Base-by-base conservation (phyloP, 2,113 vertebrate species). In the Holacanthus passer region DNA sequence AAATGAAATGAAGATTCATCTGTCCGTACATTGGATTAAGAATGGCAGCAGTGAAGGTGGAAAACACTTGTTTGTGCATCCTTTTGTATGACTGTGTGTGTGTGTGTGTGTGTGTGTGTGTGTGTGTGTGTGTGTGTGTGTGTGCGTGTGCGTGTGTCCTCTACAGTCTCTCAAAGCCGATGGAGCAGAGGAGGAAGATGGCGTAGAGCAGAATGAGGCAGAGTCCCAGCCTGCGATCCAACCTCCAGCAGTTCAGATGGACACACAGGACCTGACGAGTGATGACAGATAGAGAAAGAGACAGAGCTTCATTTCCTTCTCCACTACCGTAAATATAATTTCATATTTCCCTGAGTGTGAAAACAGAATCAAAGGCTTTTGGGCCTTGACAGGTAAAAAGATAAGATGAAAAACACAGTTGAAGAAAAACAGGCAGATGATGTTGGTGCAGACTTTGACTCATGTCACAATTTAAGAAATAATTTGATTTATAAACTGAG, bases 201-300 rank as follows among this genome's bases (percentile, higher is more conserved):
- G 82, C 77, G 20, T 96, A 96, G 14, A 96, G 92, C 63, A 94
- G 77, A 63, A 96, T 45, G 13, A 95, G 91, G 60, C 92, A 90
- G 59, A 96, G 58, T 13, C 96, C 96, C 85, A 96, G 84, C 63
- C 92, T 91, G 52, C 93, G 92, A 90, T 96, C 95, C 91, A 96
- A 67, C 82, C 73, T 93, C 96, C 96, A 96, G 77, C 79, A 91
- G 90, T 96, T 96, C 82, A 96, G 87, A 69, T 96, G 95, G 70
- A 96, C 94, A 71, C 93, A 93, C 60, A 96, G 81, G 45, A 96
- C 95, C 96, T 96, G 88, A 48, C n/a, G n/a, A n/a, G n/a, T n/a
- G n/a, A n/a, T n/a, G n/a, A n/a, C n/a, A n/a, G n/a, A n/a, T n/a
- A 76, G 13, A 56, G 8, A 45, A 27, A 50, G 14, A 37, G 4